phyloP scores from a whole-genome alignment of 2,113 vertebrate genomes.

The Castor canadensis region DNA sequence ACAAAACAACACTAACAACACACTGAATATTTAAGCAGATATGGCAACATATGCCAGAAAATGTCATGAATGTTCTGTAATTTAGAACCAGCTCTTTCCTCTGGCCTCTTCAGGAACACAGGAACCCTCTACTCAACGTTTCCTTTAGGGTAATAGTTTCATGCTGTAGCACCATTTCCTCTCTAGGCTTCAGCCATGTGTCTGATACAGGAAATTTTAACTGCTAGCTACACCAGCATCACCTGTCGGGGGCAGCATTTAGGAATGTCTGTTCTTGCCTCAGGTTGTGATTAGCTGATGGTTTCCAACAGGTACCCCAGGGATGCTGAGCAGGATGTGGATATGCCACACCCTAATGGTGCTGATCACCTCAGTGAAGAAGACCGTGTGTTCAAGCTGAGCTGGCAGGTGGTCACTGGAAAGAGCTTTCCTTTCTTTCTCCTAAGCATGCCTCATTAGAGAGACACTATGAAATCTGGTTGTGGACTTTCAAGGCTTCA shows the following conservation, averaged over 20 bases:
- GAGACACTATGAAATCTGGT: background rate
- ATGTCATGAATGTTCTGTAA: rapidly evolving
- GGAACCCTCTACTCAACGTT: background rate
- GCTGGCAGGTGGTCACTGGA: too few relatives aligned
- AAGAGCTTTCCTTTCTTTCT: background rate
- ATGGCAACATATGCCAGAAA: background rate
- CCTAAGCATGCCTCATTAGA: background rate
- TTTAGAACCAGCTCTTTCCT: background rate
- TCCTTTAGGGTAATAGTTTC: too few relatives aligned
- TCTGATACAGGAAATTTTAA: background rate
- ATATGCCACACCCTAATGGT: too few relatives aligned
- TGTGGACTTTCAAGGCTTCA: background rate
- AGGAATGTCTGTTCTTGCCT: background rate
- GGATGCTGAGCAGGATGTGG: background rate
- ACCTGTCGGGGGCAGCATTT: background rate
- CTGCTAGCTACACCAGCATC: background rate
- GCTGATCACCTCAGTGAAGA: background rate
- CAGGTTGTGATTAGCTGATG: background rate
- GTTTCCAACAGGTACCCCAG: background rate
- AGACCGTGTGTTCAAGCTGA: background rate
- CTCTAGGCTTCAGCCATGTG: background rate
- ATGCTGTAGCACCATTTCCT: background rate
- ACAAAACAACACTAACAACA: too few relatives aligned
- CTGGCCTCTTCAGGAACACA: background rate
- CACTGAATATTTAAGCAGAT: background rate